Percentiles rank a stretch among this genome's conserved stretches.
Conservation (phyloP, 2,797 vertebrate species). For the Eutrigla gurnardus region DNA sequence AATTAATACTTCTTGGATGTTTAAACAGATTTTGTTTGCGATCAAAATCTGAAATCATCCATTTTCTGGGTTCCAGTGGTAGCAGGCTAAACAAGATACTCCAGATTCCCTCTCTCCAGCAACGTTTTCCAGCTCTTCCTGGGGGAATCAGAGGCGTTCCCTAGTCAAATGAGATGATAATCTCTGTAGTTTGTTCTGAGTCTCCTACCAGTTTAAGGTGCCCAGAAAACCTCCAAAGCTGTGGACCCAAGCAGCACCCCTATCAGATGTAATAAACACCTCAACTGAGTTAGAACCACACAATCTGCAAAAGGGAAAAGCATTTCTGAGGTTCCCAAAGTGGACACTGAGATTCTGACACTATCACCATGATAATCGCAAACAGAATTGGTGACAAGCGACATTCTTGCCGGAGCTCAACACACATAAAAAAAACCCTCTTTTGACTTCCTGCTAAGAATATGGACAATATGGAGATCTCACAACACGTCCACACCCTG, state of each 20-base stretch:
- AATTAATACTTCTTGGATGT: no score
- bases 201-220: neutral
- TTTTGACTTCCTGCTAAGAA: neutral
- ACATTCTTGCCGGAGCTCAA: neutral
- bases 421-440: neutral
- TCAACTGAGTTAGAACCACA: neutral
- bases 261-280: neutral
- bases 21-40: neutral
- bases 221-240: neutral
- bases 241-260: neutral
- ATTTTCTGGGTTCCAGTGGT: neutral
- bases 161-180: neutral
- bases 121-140: neutral
- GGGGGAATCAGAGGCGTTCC: neutral
- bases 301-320: slow-evolving; percentile 5
- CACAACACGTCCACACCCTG: neutral
- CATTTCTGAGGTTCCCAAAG: neutral
- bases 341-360: neutral
- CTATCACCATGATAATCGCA: neutral
- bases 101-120: neutral
- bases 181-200: neutral
- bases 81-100: neutral
- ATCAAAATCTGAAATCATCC: neutral
- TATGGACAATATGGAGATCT: neutral
- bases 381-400: neutral